Evolutionary conservation across 2,888 invertebrate genomes (phyloP), one percentile per base, ranked within the genome.

Genomic region (Dryococelus australis): DNA sequence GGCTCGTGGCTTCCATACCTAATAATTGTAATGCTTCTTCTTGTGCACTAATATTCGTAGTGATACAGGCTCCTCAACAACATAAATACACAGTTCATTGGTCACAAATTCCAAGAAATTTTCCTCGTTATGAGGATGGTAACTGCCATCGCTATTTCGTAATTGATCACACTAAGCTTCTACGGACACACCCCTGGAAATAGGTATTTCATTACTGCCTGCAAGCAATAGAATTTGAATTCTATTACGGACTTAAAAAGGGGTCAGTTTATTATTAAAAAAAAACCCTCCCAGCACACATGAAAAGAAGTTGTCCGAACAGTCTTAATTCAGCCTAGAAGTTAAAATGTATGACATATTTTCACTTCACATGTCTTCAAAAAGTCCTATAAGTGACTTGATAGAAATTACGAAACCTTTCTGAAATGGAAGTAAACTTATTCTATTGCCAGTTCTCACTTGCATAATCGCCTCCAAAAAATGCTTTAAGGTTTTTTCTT

Each of bases 361-460:
- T 27, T 4, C 43, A 20, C 12, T 84, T 51, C 43, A 12, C 12
- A 84, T 84, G 43, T 84, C 84, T 16, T 47, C 84, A n/a, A 51
- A 47, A 84, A 43, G 43, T 12, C 84, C 84, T 12, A 84, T 20
- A 13, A 84, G 43, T 20, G 84, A 84, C 8, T 84, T 84, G 10
- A 84, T 84, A 10, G 43, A 43, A n/a, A 43, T 84, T 16, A 84
- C 43, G 24, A 84, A 84, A 8, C 84, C 43, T 27, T 84, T 84
- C 20, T 13, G 43, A 26, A 84, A 84, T 26, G 43, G 84, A 9
- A 43, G 43, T 26, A 84, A 43, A 24, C 24, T 35, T 35, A 43
- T 43, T 0, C 13, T 43, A 9, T 84, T 84, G 10, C 20, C 8
- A 1, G 43, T n/a, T 43, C 20, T 43, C 16, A 20, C 51, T 43